Evolutionary conservation across 2,888 invertebrate genomes (phyloP).

Genomic region (Apocheima hispidaria): DNA sequence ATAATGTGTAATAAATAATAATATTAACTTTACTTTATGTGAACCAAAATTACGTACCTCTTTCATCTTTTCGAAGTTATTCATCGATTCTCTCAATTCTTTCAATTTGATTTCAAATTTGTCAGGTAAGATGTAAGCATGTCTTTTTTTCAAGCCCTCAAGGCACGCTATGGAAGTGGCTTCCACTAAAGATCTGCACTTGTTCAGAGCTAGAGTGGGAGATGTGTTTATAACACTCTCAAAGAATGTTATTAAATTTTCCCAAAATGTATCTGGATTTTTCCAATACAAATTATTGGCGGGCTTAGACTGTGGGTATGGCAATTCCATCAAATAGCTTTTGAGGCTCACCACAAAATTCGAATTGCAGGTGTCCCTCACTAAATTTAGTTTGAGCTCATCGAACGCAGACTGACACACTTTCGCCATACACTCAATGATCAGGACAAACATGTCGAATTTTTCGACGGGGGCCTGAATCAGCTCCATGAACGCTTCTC

Average conservation of each 20-base stretch:
- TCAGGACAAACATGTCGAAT: conserved; percentile 66
- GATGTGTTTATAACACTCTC: conserved; percentile 68
- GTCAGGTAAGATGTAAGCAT: conserved; percentile 57
- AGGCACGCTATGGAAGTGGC: conserved; percentile 61
- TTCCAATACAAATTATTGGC: conserved; percentile 66
- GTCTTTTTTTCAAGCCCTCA: conserved; percentile 56
- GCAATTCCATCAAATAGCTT: conserved; percentile 69
- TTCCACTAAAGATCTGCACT: conserved; percentile 68
- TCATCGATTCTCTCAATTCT: conserved; percentile 57
- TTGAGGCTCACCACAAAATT: conserved; percentile 62
- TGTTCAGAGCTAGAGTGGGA: conserved; percentile 65
- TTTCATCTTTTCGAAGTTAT: conserved; percentile 53
- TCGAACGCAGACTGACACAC: conserved; percentile 66
- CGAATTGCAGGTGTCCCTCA: conserved; percentile 69
- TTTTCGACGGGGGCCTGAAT: conserved; percentile 58
- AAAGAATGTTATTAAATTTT: conserved; percentile 63
- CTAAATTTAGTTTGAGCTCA: conserved; percentile 63
- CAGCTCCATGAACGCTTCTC: conserved; percentile 62
- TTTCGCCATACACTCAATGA: conserved; percentile 73
- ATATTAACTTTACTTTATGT: background rate
- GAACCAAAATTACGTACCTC: conserved; percentile 48
- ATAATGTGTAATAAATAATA: too few species aligned
- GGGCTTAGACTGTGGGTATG: conserved; percentile 50
- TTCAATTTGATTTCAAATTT: conserved; percentile 53
- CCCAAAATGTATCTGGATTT: conserved; percentile 69